These are phyloP conservation scores for Drosophila biarmipes DNA, from an alignment of 1,140 invertebrate species.

Conservation along the genomic window DNA sequence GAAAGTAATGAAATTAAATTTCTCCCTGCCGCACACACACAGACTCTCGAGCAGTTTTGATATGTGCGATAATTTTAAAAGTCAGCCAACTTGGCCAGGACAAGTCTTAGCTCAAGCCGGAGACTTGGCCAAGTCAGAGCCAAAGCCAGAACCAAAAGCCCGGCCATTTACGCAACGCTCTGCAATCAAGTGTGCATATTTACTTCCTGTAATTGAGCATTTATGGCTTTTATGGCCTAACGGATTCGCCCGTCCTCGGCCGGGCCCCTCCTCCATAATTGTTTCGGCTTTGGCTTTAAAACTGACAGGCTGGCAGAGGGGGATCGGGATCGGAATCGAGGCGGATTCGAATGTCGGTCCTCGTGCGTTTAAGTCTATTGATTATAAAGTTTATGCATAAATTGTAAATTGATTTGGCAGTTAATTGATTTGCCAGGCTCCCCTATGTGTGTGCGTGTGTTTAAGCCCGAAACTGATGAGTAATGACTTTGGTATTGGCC, in stretches of 20 bases:
- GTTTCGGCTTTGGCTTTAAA: conserved; percentile 73
- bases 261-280: conserved; percentile 57
- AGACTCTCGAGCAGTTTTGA: conserved; percentile 31
- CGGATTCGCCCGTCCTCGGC: conserved; percentile 56
- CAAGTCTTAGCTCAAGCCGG: conserved; percentile 16
- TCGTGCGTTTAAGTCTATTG: conserved; percentile 65
- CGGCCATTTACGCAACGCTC: conserved; percentile 74
- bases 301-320: conserved; percentile 9
- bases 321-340: not conserved
- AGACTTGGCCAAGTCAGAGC: conserved; percentile 21
- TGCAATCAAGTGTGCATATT: conserved; percentile 81
- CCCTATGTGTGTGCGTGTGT: not conserved
- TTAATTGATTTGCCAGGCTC: conserved; percentile 69
- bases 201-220: conserved; percentile 83
- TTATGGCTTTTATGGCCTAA: conserved; percentile 83
- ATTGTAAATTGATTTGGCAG: conserved; percentile 80
- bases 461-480: conserved; percentile 42
- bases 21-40: conserved; percentile 45
- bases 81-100: conserved; percentile 59
- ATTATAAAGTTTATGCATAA: conserved; percentile 83
- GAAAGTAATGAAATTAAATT: conserved; percentile 82
- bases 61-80: conserved; percentile 79
- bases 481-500: conserved; percentile 48
- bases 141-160: conserved; percentile 8
- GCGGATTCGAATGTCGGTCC: conserved; percentile 5